Evolutionary conservation across 2,113 vertebrate species (phyloP).

Genomic region (Prochilodus magdalenae): DNA sequence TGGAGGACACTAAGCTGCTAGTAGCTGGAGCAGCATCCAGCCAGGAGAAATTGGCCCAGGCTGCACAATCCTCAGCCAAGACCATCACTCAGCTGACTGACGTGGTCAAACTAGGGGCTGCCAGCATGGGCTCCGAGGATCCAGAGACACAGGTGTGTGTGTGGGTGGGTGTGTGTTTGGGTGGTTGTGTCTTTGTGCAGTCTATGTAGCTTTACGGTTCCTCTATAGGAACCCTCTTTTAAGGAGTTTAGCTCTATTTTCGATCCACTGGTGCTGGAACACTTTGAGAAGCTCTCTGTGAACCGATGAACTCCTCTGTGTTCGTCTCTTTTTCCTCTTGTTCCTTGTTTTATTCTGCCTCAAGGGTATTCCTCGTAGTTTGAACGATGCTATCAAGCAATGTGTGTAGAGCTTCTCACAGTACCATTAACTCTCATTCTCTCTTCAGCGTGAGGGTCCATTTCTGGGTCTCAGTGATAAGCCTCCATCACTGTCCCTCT

Average conservation of each 20-base stretch:
- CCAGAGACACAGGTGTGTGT: slow-evolving; percentile 92
- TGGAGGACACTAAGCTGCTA: slow-evolving; percentile 96
- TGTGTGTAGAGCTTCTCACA: slow-evolving; percentile 3
- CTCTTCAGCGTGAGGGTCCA: background rate
- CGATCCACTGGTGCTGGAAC: background rate
- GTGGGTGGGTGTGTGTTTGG: background rate
- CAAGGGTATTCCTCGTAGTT: background rate
- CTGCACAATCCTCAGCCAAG: slow-evolving; percentile 93
- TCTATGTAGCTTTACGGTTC: background rate
- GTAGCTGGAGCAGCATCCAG: slow-evolving; percentile 96
- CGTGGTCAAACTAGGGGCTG: slow-evolving; percentile 94
- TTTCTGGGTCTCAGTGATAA: slow-evolving; percentile 9
- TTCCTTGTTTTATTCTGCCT: background rate
- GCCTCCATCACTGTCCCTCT: background rate
- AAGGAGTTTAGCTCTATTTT: background rate
- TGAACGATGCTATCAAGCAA: background rate
- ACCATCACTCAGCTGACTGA: slow-evolving; percentile 98
- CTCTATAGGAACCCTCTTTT: background rate
- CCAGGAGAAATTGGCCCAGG: slow-evolving; percentile 95
- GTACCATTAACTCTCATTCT: slow-evolving; percentile 2
- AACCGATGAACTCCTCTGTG: background rate
- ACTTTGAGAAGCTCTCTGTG: background rate
- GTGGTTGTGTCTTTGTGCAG: background rate
- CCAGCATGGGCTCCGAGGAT: slow-evolving; percentile 94
- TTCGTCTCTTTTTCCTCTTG: background rate